A percentile compares a stretch with the other conserved stretches of the same genome.
These are phyloP conservation scores for Helostoma temminkii DNA, from an alignment of 2,797 vertebrate species.

Conservation along the genomic window DNA sequence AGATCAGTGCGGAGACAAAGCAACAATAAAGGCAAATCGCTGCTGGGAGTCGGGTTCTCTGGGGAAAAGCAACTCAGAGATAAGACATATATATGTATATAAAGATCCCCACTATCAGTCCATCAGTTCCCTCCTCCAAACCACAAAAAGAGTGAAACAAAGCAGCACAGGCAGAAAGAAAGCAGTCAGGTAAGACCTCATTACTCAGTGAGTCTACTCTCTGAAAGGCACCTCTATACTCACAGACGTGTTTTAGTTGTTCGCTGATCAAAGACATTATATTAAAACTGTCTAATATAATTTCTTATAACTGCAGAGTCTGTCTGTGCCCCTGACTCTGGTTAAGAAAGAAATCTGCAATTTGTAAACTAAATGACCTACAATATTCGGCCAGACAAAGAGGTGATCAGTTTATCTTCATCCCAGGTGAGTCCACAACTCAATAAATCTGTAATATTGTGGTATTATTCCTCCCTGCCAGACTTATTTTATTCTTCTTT, in stretches of 20 bases:
- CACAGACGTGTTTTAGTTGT: too few species aligned
- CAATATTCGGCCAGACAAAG: neutral
- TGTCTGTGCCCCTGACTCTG: too few species aligned
- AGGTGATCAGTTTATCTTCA: too few species aligned
- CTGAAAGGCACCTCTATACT: too few species aligned
- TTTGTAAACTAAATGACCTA: neutral
- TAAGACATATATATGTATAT: neutral
- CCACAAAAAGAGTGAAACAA: too few species aligned
- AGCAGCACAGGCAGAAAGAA: too few species aligned
- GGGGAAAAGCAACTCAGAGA: neutral
- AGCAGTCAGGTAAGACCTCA: too few species aligned
- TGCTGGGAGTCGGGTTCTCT: neutral
- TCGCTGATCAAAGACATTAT: too few species aligned
- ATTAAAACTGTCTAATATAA: too few species aligned
- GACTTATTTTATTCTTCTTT: neutral
- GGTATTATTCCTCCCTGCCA: neutral
- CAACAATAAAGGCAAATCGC: slow-evolving; percentile 8
- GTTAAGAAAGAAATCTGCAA: too few species aligned
- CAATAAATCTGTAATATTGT: neutral
- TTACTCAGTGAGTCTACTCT: too few species aligned
- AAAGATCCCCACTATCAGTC: neutral
- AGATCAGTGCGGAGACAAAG: slow-evolving; percentile 20
- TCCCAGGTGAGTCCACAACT: neutral
- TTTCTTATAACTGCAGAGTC: too few species aligned
- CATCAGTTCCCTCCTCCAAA: neutral